phyloP scores from a whole-genome alignment of 2,797 vertebrate species.

The Otolemur crassicaudatus region DNA sequence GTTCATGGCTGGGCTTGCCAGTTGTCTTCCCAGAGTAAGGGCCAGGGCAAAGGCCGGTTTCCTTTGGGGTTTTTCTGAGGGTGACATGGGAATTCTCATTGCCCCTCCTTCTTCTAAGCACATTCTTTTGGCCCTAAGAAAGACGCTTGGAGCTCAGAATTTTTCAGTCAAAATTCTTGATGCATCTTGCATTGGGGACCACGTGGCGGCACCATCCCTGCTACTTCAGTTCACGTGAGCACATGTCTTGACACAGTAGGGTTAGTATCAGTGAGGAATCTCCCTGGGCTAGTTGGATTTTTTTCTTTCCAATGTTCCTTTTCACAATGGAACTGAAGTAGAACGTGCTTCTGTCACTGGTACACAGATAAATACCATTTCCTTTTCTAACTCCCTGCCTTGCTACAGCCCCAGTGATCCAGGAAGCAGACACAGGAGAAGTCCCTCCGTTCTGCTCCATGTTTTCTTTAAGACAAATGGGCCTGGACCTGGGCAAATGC shows the following conservation, averaged over 20 bases:
- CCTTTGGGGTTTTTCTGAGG: not conserved
- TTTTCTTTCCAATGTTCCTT: not conserved
- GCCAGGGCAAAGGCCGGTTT: not conserved
- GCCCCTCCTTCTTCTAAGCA: not conserved
- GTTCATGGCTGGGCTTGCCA: not conserved
- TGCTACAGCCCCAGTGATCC: not conserved
- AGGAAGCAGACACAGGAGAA: not conserved
- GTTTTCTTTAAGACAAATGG: slow-evolving; percentile 17
- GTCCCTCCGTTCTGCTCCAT: not conserved
- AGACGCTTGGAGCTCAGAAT: not conserved
- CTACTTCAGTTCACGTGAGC: too few relatives aligned
- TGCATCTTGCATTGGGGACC: not conserved
- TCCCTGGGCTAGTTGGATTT: not conserved
- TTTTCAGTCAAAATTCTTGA: not conserved
- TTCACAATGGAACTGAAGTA: not conserved
- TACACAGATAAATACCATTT: not conserved
- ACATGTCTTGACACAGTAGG: too few relatives aligned
- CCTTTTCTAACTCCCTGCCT: not conserved
- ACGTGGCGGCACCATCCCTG: not conserved
- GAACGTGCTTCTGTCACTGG: not conserved
- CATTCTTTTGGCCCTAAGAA: not conserved
- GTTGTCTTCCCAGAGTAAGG: not conserved
- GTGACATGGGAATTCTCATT: not conserved
- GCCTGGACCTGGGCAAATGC: not conserved
- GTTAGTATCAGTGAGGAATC: not conserved